A percentile compares a stretch with the other conserved stretches of the same genome.
phyloP scores from a whole-genome alignment of 2,797 vertebrate species.

The Brachyrhaphis roseni region DNA sequence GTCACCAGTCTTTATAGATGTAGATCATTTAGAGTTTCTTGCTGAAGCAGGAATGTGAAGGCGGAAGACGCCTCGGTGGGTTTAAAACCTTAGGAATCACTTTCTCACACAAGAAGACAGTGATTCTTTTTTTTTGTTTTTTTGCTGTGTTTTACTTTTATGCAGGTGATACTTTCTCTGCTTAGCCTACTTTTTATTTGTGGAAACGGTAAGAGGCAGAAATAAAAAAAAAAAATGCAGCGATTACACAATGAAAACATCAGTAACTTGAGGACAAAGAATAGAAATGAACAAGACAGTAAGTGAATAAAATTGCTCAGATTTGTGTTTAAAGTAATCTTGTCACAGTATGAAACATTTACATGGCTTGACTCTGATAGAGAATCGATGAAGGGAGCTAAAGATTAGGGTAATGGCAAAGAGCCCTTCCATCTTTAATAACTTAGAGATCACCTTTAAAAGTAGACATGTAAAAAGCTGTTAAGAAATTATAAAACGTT shows the following conservation, averaged over 20 bases:
- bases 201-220: neutral
- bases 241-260: conserved; percentile 11
- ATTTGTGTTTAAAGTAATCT: neutral
- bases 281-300: neutral
- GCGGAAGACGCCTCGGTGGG: neutral
- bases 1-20: conserved; percentile 18
- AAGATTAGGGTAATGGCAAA: neutral
- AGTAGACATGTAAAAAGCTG: neutral
- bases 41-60: neutral
- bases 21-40: conserved; percentile 19
- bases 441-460: neutral
- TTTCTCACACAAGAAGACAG: conserved; percentile 2
- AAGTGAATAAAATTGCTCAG: neutral
- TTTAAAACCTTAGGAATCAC: conserved; percentile 4
- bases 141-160: conserved; percentile 9
- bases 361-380: neutral
- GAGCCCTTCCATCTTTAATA: neutral
- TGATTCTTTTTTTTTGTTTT: neutral
- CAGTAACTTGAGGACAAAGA: neutral
- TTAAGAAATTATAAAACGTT: neutral
- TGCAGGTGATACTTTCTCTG: conserved; percentile 25
- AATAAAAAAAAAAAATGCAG: neutral
- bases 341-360: neutral
- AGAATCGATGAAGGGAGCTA: neutral
- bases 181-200: conserved; percentile 7